A percentile compares a stretch with the other conserved stretches of the same genome.
Evolutionary conservation across 2,797 vertebrate genomes (phyloP).

Genomic region (Masticophis lateralis): DNA sequence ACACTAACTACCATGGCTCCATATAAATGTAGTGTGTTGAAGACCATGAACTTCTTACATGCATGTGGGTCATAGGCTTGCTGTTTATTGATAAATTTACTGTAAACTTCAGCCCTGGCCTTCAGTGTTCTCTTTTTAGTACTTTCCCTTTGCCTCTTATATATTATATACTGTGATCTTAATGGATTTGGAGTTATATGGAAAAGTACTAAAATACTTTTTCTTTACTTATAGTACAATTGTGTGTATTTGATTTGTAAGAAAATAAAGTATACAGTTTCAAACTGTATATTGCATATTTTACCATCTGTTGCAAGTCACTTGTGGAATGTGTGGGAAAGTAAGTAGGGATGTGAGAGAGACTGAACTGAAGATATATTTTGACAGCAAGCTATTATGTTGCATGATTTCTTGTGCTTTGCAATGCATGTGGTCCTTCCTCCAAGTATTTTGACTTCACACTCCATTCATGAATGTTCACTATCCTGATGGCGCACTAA

Average conservation of each 20-base stretch:
- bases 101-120: background rate
- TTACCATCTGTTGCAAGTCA: background rate
- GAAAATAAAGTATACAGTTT: background rate
- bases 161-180: background rate
- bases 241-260: background rate
- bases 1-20: too few relatives aligned
- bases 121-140: background rate
- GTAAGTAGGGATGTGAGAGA: background rate
- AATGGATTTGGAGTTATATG: background rate
- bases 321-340: constrained; percentile 13
- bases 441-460: background rate
- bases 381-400: background rate
- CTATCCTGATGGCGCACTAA: background rate
- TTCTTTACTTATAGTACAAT: background rate
- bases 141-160: background rate
- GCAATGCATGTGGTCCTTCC: background rate
- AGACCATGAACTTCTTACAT: background rate
- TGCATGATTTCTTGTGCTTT: background rate
- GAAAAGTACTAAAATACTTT: background rate
- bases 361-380: background rate
- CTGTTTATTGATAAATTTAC: background rate
- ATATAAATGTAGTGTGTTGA: background rate
- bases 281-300: background rate
- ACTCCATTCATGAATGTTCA: background rate
- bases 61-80: background rate